Evolutionary conservation across 2,113 vertebrate species (phyloP), one percentile per base, ranked within the genome.

Genomic region (Antennarius striatus): DNA sequence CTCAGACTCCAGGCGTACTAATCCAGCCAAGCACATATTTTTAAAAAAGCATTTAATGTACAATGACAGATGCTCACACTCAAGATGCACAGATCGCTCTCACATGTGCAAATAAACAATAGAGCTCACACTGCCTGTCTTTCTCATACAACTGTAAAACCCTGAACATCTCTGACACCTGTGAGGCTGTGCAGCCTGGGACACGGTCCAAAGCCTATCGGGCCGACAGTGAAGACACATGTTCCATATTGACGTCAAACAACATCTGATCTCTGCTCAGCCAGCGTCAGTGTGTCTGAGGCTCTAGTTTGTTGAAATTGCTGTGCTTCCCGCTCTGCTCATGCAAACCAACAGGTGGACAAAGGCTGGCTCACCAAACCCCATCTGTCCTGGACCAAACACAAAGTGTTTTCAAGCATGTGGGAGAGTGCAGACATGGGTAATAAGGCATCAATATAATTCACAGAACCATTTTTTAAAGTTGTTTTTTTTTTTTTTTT

Each of bases 221-320:
- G 62, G 73, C 71, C 74, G 69, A 45, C 67, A 30, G 77, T 40
- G 39, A 43, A 59, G 77, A 90, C 84, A 87, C 79, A 86, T 89
- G 88, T 85, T 89, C 79, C 77, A 54, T 65, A 88, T 89, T 89
- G 82, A 83, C 78, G 84, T 86, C 84, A 85, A 88, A 83, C 71
- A 86, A 64, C 70, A 61, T 85, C 80, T 82, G 80, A 88, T 89
- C 82, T 65, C 16, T 45, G 50, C 64, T 58, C 49, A 5, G 72
- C 67, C 82, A 83, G 86, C 88, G 88, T 88, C 86, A 85, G 79
- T 85, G 79, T 86, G 88, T 86, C 88, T 88, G 82, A 81, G 71
- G 78, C 53, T 77, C 70, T 45, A 82, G 61, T 77, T 71, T 78
- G 80, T 5, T 68, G 69, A 77, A 77, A 73, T 50, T 29, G 50